Evolutionary conservation across 2,888 invertebrate species (phyloP), one percentile per base, ranked within the genome.

Genomic region (Baronia brevicornis): DNA sequence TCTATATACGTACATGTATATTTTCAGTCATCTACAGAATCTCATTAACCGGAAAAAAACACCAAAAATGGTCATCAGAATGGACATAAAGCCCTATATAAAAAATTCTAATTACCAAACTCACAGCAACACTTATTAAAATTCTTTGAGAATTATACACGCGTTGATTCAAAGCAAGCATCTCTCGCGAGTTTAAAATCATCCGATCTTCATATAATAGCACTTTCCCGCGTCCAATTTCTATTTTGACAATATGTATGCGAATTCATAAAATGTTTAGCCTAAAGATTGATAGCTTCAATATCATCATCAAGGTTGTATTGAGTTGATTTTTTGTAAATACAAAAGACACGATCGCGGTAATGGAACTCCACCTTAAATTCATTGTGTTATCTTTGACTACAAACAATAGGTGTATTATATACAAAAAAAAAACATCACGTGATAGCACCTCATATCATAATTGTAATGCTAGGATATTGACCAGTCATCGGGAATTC

Each of bases 401-500:
- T 51, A 58, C 72, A 77, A 77, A 80, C 79, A 80, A 80, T 80
- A 60, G 78, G 51, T 47, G 65, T 68, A 68, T 74, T 69, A 69
- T 51, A 51, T 56, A 68, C 56, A 66, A 67, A 68, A 70, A 54
- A 56, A 66, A n/a, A n/a, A n/a, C n/a, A 59, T 59, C 46, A 62
- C 61, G 67, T 64, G 69, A 68, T 70, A 66, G 62, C 57, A 53
- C 51, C 47, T 60, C 55, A 60, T 58, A 55, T 60, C 64, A 60
- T 64, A 67, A 63, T 61, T 61, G 64, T 67, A 62, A 64, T 61
- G 53, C 46, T 46, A 25, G 46, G 38, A 42, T 58, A 59, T 57
- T 60, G 67, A 57, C 68, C 63, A 72, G 68, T 73, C 79, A 70
- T 72, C 62, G 59, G 23, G 34, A 37, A 29, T 53, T 64, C 59